These are phyloP conservation scores for Charanyca ferruginea DNA, from an alignment of 2,888 invertebrate genomes.

Conservation along the genomic window DNA sequence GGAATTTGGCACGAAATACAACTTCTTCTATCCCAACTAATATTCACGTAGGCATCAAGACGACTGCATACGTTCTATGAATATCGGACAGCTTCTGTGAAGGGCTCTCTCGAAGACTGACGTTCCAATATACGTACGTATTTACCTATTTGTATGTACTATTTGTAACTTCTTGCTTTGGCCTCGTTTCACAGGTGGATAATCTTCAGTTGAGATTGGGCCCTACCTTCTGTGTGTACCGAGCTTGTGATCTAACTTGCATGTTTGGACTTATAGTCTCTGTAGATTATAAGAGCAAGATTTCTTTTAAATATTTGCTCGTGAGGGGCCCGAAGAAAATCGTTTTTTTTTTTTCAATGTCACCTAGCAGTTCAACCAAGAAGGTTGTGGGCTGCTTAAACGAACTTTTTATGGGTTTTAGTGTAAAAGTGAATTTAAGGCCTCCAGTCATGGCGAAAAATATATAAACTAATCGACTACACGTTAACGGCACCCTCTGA, in stretches of 20 bases:
- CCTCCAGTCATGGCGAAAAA: too few species aligned
- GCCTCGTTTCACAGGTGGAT: slow-evolving; percentile 53
- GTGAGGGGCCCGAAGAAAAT: neutral
- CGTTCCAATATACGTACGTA: slow-evolving; percentile 2
- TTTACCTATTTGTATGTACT: slow-evolving; percentile 8
- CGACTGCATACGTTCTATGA: neutral
- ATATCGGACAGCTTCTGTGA: neutral
- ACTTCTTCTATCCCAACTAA: neutral
- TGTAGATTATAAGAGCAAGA: neutral
- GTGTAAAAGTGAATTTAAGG: too few species aligned
- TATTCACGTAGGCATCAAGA: neutral
- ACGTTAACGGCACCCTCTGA: too few species aligned
- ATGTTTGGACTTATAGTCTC: slow-evolving; percentile 31
- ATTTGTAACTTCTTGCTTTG: slow-evolving; percentile 24
- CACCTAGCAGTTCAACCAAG: too few species aligned
- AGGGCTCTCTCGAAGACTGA: slow-evolving; percentile 2
- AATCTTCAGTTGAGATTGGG: slow-evolving; percentile 48
- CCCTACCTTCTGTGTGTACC: slow-evolving; percentile 14
- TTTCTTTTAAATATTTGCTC: slow-evolving; percentile 19
- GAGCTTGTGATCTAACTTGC: slow-evolving; percentile 41
- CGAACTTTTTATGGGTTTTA: too few species aligned
- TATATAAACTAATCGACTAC: too few species aligned
- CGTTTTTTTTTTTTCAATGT: too few species aligned
- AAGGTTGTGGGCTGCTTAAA: too few species aligned
- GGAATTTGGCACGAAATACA: neutral